A percentile compares a stretch with the other conserved stretches of the same genome.
Conservation (phyloP, 37 sponge, comb jelly and placozoan species). For the Chondrosia reniformis region DNA sequence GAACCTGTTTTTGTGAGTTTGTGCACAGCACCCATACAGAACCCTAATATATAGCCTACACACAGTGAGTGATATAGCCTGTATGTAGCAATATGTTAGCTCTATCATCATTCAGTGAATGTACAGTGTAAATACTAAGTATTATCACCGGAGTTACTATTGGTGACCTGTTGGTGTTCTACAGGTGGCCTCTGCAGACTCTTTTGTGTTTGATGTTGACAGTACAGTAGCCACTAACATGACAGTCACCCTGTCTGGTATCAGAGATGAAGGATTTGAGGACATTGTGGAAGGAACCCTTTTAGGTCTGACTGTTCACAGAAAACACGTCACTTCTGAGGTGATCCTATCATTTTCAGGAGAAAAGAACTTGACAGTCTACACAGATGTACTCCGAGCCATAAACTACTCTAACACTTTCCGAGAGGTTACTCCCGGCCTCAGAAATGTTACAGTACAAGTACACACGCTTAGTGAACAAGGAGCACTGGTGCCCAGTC, state of each 20-base stretch:
- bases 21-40: no score
- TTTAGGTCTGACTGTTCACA: not conserved
- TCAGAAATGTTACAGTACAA: constrained; percentile 13
- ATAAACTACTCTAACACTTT: constrained; percentile 20
- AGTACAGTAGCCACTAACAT: constrained; percentile 13
- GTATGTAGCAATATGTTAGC: not conserved
- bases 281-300: not conserved
- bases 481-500: constrained; percentile 8
- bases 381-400: constrained; percentile 18
- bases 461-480: constrained; percentile 25
- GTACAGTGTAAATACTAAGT: no score
- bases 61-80: not conserved
- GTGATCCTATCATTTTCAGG: constrained; percentile 5
- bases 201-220: constrained; percentile 46
- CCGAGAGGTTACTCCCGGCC: constrained; percentile 29
- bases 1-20: constrained; percentile 2
- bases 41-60: not conserved
- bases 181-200: constrained; percentile 25
- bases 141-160: not conserved
- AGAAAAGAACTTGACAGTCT: not conserved
- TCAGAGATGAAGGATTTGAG: not conserved
- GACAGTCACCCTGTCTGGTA: not conserved
- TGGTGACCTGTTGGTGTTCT: not conserved
- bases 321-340: not conserved
- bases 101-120: no score